Conservation (phyloP, 2,888 invertebrate species). For the Lepidonotus clava region DNA sequence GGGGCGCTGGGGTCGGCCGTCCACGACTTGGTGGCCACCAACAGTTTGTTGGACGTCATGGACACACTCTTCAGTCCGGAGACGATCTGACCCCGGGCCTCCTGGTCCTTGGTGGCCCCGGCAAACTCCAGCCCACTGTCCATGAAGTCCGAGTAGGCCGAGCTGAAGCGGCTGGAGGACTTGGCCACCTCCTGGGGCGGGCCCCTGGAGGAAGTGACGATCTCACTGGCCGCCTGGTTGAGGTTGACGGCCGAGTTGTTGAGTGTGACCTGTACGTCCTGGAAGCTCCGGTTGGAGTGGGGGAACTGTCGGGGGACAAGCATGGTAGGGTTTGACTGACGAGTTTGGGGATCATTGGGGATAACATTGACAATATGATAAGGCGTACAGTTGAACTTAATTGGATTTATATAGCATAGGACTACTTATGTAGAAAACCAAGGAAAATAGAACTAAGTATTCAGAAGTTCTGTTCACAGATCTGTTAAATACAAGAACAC, state of each 20-base stretch:
- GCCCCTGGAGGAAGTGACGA: slow-evolving; percentile 87
- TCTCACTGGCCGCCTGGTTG: slow-evolving; percentile 90
- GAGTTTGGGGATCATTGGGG: no score
- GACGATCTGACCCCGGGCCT: slow-evolving; percentile 90
- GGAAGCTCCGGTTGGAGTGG: slow-evolving; percentile 80
- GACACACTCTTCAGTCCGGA: slow-evolving; percentile 93
- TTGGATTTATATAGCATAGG: no score
- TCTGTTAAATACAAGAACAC: no score
- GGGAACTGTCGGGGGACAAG: slow-evolving; percentile 86
- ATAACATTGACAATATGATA: no score
- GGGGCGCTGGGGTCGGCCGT: slow-evolving; percentile 94
- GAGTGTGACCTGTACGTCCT: slow-evolving; percentile 91
- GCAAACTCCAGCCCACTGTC: slow-evolving; percentile 80
- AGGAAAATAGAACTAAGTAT: no score
- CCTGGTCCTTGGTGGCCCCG: slow-evolving; percentile 83
- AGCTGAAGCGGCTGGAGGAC: slow-evolving; percentile 87
- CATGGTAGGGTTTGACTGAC: no score
- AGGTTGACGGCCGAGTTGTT: slow-evolving; percentile 91
- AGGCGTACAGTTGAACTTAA: no score
- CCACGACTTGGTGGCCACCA: slow-evolving; percentile 92
- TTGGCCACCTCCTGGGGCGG: slow-evolving; percentile 86
- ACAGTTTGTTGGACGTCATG: slow-evolving; percentile 90
- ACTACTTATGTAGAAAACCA: no score
- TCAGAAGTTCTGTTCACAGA: no score
- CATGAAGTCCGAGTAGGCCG: slow-evolving; percentile 89